These are phyloP conservation scores for Cryptoblepharus egeriae DNA, from an alignment of 2,797 vertebrate species.

Conservation along the genomic window DNA sequence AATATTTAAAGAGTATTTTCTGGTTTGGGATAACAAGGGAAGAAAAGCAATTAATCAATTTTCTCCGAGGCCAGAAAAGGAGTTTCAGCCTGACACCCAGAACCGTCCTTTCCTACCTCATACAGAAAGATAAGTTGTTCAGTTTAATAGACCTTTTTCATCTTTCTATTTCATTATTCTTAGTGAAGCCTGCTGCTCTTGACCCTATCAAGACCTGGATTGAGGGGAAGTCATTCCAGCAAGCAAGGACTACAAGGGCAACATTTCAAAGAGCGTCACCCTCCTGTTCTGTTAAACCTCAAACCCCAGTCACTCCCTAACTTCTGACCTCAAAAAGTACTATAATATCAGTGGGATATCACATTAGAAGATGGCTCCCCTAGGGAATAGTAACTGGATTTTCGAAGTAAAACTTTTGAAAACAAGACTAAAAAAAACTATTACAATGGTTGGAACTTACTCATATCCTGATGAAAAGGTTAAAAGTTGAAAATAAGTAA, in stretches of 20 bases:
- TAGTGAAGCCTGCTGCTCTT: conserved; percentile 47
- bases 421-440: conserved; percentile 41
- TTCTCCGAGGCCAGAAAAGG: conserved; percentile 35
- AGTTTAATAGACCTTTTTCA: conserved; percentile 54
- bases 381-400: conserved; percentile 52
- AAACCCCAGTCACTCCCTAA: conserved; percentile 54
- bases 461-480: conserved; percentile 29
- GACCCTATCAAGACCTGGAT: conserved; percentile 56
- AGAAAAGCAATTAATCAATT: conserved; percentile 54
- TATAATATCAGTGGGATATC: conserved; percentile 47
- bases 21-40: background rate
- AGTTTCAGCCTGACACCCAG: conserved; percentile 41
- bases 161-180: conserved; percentile 58
- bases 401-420: conserved; percentile 53
- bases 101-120: conserved; percentile 54
- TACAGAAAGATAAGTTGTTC: conserved; percentile 50
- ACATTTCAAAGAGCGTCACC: conserved; percentile 62
- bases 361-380: conserved; percentile 35
- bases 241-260: conserved; percentile 37
- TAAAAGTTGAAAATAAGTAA: conserved; percentile 26
- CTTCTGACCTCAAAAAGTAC: conserved; percentile 53
- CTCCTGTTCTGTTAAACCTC: conserved; percentile 57
- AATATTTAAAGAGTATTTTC: conserved; percentile 36
- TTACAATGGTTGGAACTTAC: conserved; percentile 33
- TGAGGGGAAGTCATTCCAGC: background rate